Conservation (phyloP, 2,797 vertebrate genomes). For the Takifugu ocellatus region DNA sequence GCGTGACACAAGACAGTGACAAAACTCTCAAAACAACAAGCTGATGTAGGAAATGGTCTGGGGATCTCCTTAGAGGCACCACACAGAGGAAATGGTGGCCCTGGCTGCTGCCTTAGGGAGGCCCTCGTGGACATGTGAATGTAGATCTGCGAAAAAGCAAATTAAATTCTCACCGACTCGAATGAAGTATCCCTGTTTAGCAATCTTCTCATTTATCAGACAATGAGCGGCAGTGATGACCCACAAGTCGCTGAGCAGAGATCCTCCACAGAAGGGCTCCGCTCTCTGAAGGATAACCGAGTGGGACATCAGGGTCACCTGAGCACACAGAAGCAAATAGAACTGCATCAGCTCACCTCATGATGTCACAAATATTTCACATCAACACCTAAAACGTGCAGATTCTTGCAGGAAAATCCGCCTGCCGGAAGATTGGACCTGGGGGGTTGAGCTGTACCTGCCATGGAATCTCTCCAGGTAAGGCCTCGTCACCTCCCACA, state of each 20-base stretch:
- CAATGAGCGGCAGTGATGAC: conserved; percentile 93
- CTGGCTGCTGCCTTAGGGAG: too few relatives aligned
- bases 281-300: accelerated
- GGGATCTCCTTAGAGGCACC: background rate
- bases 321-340: conserved; percentile 19
- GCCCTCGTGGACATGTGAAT: background rate
- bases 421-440: too few relatives aligned
- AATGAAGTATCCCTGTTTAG: conserved; percentile 42
- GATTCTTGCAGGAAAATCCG: too few relatives aligned
- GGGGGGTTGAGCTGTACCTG: conserved; percentile 77
- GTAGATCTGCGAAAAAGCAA: background rate
- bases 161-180: conserved; percentile 62
- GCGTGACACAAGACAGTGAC: background rate
- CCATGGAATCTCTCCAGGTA: conserved; percentile 89
- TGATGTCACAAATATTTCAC: background rate
- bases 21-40: background rate
- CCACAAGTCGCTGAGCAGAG: conserved; percentile 87
- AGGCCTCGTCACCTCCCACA: conserved; percentile 81
- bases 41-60: background rate
- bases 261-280: conserved; percentile 82
- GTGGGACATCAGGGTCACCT: conserved; percentile 80
- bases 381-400: too few relatives aligned
- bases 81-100: too few relatives aligned
- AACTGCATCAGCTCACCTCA: background rate
- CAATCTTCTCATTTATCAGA: conserved; percentile 4